Evolutionary conservation across 2,797 vertebrate genomes (phyloP), one percentile per base, ranked within the genome.

Genomic region (Acanthurus lineatus): DNA sequence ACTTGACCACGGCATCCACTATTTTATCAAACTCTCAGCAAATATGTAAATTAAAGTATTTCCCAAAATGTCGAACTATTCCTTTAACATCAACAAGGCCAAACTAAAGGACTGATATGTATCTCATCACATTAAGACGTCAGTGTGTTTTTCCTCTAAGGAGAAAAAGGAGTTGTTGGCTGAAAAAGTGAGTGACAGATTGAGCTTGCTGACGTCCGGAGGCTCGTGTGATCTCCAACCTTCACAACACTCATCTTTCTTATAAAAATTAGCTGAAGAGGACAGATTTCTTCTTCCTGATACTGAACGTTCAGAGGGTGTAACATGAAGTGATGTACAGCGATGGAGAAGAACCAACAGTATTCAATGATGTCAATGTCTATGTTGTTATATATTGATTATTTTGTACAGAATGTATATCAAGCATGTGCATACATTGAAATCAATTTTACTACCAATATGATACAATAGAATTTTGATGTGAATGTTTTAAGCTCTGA

Each of bases 401-500:
- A 86, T 91, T 91, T 93, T 94, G 92, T 94, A 94, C 90, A 95
- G 88, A 93, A 86, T 94, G 91, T 94, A 88, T 90, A 92, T 94
- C 86, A 60, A 90, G 93, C 92, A 92, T 94, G 93, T 94, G 90
- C 89, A 92, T 94, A 92, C 79, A 84, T 83, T 82, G 54, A 92
- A 91, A 88, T 91, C 48, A 45, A 40, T 81, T 90, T 92, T 90
- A 90, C 77, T 90, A 77, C 84, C 77, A 81, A 85, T 78, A 82
- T 89, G 61, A 84, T 78, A 73, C 45, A 75, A 70, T 90, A 76
- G 73, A 86, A 66, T 63, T 51, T 78, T 67, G 35, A 82, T 81
- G 85, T 92, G 73, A 84, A 83, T 67, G 76, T 91, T 89, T 89
- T 81, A 76, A 79, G 73, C 48, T 74, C 60, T 54, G 63, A 80